phyloP scores from a whole-genome alignment of 2,888 invertebrate species.

The Agriopis marginaria region DNA sequence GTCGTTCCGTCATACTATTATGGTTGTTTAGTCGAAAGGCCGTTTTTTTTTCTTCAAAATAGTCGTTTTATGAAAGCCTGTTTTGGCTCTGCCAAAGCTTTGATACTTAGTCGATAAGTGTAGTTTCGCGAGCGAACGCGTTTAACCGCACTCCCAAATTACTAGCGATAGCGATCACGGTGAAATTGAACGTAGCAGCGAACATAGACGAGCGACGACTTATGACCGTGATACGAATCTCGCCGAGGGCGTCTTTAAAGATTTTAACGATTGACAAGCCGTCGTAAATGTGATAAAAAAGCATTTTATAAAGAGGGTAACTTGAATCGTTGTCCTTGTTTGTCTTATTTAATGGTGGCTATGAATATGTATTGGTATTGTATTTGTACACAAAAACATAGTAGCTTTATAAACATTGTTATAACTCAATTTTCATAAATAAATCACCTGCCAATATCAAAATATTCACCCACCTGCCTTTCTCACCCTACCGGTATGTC shows the following conservation, averaged over 20 bases:
- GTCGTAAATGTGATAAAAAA: constrained; percentile 25
- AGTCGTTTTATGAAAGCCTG: background rate
- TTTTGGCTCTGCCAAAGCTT: constrained; percentile 10
- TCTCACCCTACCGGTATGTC: no score
- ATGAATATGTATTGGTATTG: background rate
- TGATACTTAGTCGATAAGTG: constrained; percentile 18
- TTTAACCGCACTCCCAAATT: constrained; percentile 56
- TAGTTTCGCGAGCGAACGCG: constrained; percentile 54
- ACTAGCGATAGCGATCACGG: constrained; percentile 61
- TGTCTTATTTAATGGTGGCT: background rate
- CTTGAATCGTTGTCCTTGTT: background rate
- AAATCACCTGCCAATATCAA: no score
- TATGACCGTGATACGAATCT: constrained; percentile 27
- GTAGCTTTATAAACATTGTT: no score
- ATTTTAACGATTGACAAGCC: constrained; percentile 31
- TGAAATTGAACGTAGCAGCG: constrained; percentile 56
- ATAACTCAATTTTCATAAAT: no score
- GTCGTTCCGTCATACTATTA: no score
- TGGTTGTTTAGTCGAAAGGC: no score
- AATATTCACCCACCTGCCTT: no score
- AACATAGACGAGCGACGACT: constrained; percentile 20
- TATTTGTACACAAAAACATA: no score
- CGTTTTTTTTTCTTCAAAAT: background rate
- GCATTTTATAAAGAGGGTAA: constrained; percentile 8
- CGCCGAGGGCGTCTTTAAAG: constrained; percentile 25